Conservation (phyloP, 2,113 vertebrate genomes). For the Pandion haliaetus region DNA sequence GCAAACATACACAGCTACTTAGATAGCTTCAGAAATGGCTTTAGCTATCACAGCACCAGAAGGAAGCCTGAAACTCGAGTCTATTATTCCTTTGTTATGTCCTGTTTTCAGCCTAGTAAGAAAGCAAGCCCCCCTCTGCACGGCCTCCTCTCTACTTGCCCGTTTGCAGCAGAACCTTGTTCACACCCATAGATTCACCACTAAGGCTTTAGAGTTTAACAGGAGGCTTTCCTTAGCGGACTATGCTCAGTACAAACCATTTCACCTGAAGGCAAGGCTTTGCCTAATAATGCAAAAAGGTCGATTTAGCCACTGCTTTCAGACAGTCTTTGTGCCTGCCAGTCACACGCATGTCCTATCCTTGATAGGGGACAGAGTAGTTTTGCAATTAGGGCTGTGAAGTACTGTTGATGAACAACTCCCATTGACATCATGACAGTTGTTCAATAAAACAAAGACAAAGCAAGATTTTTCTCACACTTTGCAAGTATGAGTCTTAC, state of each 20-base stretch:
- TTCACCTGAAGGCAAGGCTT: not conserved
- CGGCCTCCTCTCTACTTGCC: not conserved
- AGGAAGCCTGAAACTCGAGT: not conserved
- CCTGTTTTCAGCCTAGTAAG: not conserved
- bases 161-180: accelerated
- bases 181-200: not conserved
- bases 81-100: not conserved
- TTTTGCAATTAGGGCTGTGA: not conserved
- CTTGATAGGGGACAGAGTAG: not conserved
- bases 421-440: not conserved
- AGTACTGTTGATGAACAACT: not conserved
- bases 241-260: not conserved
- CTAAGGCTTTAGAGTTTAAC: not conserved
- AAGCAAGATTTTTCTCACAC: not conserved
- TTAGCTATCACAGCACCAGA: not conserved
- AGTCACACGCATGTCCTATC: not conserved
- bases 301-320: not conserved
- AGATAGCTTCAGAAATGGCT: not conserved
- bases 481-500: conserved; percentile 10
- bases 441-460: conserved; percentile 14
- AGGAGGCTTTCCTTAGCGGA: not conserved
- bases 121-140: not conserved
- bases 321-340: not conserved
- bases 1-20: not conserved
- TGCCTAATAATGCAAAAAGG: not conserved